These are phyloP conservation scores for Sphaeridia pumilis DNA, from an alignment of 2,888 invertebrate genomes.

Conservation along the genomic window DNA sequence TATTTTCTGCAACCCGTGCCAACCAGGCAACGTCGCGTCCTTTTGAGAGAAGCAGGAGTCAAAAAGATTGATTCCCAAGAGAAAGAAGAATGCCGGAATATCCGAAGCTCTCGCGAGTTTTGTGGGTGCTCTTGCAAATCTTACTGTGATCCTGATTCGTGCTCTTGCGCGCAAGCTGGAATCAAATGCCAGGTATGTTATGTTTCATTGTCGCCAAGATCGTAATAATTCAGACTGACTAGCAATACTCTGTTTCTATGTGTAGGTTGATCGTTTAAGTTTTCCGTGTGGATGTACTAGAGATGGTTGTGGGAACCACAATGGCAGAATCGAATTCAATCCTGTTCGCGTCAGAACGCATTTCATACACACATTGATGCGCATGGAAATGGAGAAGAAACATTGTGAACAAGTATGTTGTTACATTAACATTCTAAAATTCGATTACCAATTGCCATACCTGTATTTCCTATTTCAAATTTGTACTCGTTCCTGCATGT, in stretches of 20 bases:
- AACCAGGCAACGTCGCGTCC: conserved; percentile 73
- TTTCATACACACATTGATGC: conserved; percentile 93
- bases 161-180: conserved; percentile 85
- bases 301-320: conserved; percentile 83
- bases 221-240: too few relatives aligned
- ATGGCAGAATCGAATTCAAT: conserved; percentile 91
- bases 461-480: too few relatives aligned
- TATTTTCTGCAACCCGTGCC: conserved; percentile 85
- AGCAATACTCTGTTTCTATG: too few relatives aligned
- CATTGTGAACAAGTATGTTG: conserved; percentile 38
- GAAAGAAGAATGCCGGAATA: conserved; percentile 87
- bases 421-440: too few relatives aligned
- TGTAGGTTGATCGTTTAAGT: conserved; percentile 75
- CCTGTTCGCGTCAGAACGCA: conserved; percentile 90
- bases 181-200: conserved; percentile 85
- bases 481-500: too few relatives aligned
- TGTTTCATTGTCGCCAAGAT: too few relatives aligned
- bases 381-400: conserved; percentile 76
- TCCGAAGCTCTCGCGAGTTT: conserved; percentile 79
- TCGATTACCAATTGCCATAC: too few relatives aligned
- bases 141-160: conserved; percentile 88
- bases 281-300: conserved; percentile 95
- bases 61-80: conserved; percentile 84
- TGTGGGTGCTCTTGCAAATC: conserved; percentile 89
- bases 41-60: conserved; percentile 84